A percentile compares a stretch with the other conserved stretches of the same genome.
phyloP scores from a whole-genome alignment of 2,888 invertebrate species.

The Caenorhabditis sp. region DNA sequence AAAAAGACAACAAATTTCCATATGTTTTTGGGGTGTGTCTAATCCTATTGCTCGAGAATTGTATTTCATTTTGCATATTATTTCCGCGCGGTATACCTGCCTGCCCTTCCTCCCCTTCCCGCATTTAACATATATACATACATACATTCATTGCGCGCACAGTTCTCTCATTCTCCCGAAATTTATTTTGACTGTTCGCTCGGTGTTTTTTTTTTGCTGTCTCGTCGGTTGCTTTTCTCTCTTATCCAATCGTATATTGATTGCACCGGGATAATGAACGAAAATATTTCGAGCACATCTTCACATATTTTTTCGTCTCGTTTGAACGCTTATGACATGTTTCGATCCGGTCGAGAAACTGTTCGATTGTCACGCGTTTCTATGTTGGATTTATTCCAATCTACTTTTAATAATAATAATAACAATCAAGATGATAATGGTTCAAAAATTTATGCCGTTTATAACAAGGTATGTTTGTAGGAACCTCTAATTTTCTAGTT shows the following conservation, averaged over 20 bases:
- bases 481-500: not conserved
- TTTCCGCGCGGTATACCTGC: not conserved
- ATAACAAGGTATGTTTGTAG: not conserved
- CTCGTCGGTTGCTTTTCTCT: slow-evolving; percentile 4
- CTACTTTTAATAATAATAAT: slow-evolving; percentile 37
- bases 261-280: slow-evolving; percentile 5
- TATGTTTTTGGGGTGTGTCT: not conserved
- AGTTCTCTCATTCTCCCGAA: not conserved
- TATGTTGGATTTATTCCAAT: slow-evolving; percentile 39
- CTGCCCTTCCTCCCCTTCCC: not conserved
- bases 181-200: not conserved
- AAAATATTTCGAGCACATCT: slow-evolving; percentile 3
- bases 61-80: not conserved
- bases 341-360: slow-evolving; percentile 38
- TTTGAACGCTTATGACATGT: slow-evolving; percentile 19
- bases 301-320: slow-evolving; percentile 10
- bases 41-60: not conserved
- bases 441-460: slow-evolving; percentile 13
- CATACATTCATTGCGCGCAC: not conserved
- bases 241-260: not conserved
- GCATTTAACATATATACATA: not conserved
- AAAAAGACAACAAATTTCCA: not conserved
- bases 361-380: slow-evolving; percentile 35
- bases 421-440: slow-evolving; percentile 22
- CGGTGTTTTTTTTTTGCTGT: not conserved